Evolutionary conservation across 92 coral and sea anemone species (phyloP).

Genomic region (Micromussa lordhowensis): DNA sequence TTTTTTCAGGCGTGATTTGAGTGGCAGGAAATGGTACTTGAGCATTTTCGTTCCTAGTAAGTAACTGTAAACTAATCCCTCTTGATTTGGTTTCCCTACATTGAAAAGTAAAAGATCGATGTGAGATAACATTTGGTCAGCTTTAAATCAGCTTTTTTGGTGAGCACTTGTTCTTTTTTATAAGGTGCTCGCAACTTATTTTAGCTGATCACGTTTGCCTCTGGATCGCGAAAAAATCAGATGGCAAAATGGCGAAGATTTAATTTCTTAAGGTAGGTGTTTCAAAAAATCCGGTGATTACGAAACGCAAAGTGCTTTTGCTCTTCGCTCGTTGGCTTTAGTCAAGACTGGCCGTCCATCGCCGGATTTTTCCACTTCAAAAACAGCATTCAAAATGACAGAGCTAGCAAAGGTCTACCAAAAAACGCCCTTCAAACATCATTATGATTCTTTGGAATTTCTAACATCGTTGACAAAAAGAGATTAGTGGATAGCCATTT

Average conservation of each 20-base stretch:
- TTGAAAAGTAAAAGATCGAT: constrained; percentile 15
- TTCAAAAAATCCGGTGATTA: constrained; percentile 22
- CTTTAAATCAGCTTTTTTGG: not conserved
- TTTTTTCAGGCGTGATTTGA: constrained; percentile 19
- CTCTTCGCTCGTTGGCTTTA: not conserved
- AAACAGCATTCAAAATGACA: not conserved
- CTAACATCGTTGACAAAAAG: constrained; percentile 24
- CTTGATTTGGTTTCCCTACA: constrained; percentile 20
- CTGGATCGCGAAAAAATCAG: not conserved
- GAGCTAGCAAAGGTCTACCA: not conserved
- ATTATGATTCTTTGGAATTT: constrained; percentile 19
- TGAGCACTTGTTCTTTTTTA: not conserved
- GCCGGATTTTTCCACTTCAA: not conserved
- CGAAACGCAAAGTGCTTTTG: constrained; percentile 5
- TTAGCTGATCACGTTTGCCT: not conserved
- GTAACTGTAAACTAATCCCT: constrained; percentile 11
- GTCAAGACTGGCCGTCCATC: not conserved
- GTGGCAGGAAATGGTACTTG: constrained; percentile 51
- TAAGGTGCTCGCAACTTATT: not conserved
- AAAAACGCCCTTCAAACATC: not conserved
- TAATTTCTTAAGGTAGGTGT: constrained; percentile 34
- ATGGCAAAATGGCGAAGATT: constrained; percentile 12
- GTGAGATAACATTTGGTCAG: constrained; percentile 22
- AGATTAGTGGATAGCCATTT: constrained; percentile 33
- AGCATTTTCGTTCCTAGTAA: not conserved